phyloP scores from a whole-genome alignment of 2,888 invertebrate species.

The Andrena fulva region DNA sequence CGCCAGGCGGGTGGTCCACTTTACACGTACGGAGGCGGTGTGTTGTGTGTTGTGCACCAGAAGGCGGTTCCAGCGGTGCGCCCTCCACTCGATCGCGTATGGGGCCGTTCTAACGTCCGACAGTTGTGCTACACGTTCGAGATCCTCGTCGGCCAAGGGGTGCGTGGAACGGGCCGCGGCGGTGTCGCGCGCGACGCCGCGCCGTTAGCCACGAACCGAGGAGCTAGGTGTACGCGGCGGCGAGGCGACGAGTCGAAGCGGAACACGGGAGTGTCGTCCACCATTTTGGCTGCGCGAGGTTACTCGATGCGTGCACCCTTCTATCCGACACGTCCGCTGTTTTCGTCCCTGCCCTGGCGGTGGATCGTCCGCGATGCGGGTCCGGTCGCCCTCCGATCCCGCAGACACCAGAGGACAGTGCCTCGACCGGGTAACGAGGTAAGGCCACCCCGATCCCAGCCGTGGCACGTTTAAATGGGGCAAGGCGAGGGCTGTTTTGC shows the following conservation, averaged over 20 bases:
- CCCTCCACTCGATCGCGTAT: conserved; percentile 5
- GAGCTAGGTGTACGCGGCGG: conserved; percentile 23
- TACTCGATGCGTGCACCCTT: conserved; percentile 73
- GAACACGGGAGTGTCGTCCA: conserved; percentile 81
- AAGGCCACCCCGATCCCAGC: conserved; percentile 11
- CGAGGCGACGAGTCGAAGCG: conserved; percentile 58
- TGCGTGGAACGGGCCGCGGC: not conserved
- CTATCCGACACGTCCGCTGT: conserved; percentile 27
- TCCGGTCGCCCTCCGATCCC: not conserved
- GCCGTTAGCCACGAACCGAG: not conserved
- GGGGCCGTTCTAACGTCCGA: not conserved
- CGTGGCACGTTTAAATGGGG: conserved; percentile 44
- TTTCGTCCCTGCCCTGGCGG: conserved; percentile 13
- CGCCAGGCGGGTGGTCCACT: conserved; percentile 55
- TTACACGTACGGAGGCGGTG: conserved; percentile 43
- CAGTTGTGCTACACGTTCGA: conserved; percentile 1
- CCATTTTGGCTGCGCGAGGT: conserved; percentile 83
- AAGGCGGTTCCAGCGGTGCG: conserved; percentile 68
- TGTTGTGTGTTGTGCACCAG: conserved; percentile 66
- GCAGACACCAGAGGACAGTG: conserved; percentile 14
- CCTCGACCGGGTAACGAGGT: not conserved
- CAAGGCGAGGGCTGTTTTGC: conserved; percentile 67
- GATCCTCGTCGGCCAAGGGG: not conserved
- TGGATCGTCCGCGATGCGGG: conserved; percentile 1
- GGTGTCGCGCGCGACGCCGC: not conserved